phyloP scores from a whole-genome alignment of 2,888 invertebrate species.

The Poecilobothrus nobilitatus region DNA sequence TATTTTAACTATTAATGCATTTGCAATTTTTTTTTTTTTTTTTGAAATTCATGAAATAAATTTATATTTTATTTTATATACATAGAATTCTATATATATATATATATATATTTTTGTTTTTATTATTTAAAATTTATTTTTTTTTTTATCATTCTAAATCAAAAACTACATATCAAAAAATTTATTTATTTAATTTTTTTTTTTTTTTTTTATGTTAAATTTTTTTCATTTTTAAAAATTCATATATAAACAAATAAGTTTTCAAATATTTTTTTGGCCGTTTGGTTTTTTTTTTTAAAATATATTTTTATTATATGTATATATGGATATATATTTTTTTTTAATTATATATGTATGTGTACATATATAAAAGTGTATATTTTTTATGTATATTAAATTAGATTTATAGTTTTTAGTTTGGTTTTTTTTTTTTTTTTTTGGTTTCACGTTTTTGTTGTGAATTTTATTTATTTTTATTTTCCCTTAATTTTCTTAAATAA shows the following conservation, averaged over 20 bases:
- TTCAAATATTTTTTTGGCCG: conserved; percentile 2
- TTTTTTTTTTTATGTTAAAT: not conserved
- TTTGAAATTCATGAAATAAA: not conserved
- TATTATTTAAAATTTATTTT: not conserved
- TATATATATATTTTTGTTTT: too few relatives aligned
- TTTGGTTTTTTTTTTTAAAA: not conserved
- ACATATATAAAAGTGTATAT: not conserved
- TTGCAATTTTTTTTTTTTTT: not conserved
- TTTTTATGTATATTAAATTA: too few relatives aligned
- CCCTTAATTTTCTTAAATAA: not conserved
- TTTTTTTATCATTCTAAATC: not conserved
- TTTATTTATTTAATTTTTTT: not conserved
- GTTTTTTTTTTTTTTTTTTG: too few relatives aligned
- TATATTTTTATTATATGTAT: not conserved
- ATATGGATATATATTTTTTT: too few relatives aligned
- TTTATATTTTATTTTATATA: not conserved
- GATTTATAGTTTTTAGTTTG: too few relatives aligned
- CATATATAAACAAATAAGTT: conserved; percentile 1
- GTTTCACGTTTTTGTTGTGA: too few relatives aligned
- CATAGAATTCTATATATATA: too few relatives aligned
- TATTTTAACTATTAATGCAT: not conserved
- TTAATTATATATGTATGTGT: not conserved
- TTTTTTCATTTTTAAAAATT: not conserved
- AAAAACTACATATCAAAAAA: conserved; percentile 6
- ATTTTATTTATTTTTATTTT: too few relatives aligned